phyloP scores from a whole-genome alignment of 2,113 vertebrate genomes.

The Callionymus lyra region DNA sequence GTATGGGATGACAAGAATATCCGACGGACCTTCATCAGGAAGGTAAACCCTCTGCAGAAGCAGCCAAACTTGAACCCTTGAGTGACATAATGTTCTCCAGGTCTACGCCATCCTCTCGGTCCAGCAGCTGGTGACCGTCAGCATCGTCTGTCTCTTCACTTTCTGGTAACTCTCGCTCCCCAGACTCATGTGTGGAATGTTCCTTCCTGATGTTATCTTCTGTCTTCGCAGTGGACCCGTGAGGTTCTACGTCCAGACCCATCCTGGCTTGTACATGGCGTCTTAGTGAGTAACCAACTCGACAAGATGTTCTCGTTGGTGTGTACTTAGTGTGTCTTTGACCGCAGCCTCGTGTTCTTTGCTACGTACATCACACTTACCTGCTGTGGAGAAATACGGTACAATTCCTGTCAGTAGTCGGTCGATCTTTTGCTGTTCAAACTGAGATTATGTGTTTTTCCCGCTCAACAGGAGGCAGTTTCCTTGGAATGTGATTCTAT shows the following conservation, averaged over 20 bases:
- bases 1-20: slow-evolving; percentile 82
- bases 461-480: slow-evolving; percentile 75
- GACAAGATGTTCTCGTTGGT: not conserved
- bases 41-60: slow-evolving; percentile 67
- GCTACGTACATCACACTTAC: slow-evolving; percentile 81
- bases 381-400: slow-evolving; percentile 74
- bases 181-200: too few relatives aligned
- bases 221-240: slow-evolving; percentile 71
- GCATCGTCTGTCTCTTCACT: slow-evolving; percentile 83
- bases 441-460: not conserved
- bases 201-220: not conserved
- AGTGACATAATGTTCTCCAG: too few relatives aligned
- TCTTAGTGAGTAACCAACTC: slow-evolving; percentile 77
- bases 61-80: not conserved
- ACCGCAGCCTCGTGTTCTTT: slow-evolving; percentile 78
- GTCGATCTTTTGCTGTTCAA: not conserved
- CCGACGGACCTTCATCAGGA: slow-evolving; percentile 82
- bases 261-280: slow-evolving; percentile 81
- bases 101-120: slow-evolving; percentile 86
- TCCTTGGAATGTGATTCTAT: slow-evolving; percentile 86
- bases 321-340: not conserved
- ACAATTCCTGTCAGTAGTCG: not conserved
- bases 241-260: slow-evolving; percentile 79
- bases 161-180: slow-evolving; percentile 73
- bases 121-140: slow-evolving; percentile 76